Base-by-base conservation (phyloP, 1,140 invertebrate genomes). In the Tetraneura akinire region DNA sequence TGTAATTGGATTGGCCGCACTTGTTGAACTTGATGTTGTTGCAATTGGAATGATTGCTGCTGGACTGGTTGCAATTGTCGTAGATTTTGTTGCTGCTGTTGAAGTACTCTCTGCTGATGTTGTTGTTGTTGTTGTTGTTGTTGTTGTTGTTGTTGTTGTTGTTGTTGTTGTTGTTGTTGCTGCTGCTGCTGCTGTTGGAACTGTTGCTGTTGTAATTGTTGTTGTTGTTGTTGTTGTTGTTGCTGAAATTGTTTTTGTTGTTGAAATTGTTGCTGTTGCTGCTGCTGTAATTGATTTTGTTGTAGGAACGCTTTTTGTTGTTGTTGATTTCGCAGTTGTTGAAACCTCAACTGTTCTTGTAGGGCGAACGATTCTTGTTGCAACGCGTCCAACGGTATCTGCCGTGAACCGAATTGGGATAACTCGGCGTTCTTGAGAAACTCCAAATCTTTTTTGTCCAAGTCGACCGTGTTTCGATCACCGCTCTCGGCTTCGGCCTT, bases 331-430 rank as follows among this genome's bases (percentile, higher is more conserved):
- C n/a, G n/a, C n/a, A n/a, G n/a, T n/a, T 90, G 88, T 26, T 37
- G 32, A 37, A 37, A 37, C 32, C 32, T 37, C 32, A 51, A 6
- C n/a, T 60, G 74, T 47, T 81, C 84, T 84, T 32, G 60, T 6
- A 14, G 16, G 1, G 89, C 85, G 14, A 92, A 85, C 78, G 91
- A 86, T 82, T 92, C 89, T 55, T 92, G 89, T 82, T 92, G 91
- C 83, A 92, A 90, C 76, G 88, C 87, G 83, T 92, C 91, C 1
- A 45, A 21, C 3, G 14, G 18, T 66, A 16, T 47, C 3, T 18
- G n/a, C 6, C 14, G 47, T 11, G 51, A 11, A 10, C 6, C 13
- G n/a, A 53, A 23, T 37, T 62, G 29, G 1, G 71, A 32, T n/a
- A 76, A 14, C 13, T 76, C 51, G 0, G 37, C 32, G 10, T 32